phyloP scores from a whole-genome alignment of 2,113 vertebrate species.

The Monarcha castaneiventris region DNA sequence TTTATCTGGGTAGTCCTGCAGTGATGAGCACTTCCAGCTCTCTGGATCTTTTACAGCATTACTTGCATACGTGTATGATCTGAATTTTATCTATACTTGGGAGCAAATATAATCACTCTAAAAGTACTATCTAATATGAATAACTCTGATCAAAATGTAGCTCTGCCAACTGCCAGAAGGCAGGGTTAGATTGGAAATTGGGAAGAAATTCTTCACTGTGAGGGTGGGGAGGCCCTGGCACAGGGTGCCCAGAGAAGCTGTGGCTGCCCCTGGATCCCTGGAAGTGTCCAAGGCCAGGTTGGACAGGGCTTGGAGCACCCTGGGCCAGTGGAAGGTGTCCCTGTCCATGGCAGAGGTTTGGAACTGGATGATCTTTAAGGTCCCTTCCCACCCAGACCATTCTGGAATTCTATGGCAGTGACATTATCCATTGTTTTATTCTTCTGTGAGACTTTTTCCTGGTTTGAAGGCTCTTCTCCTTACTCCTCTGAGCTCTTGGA shows the following conservation, averaged over 20 bases:
- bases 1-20: background rate
- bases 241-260: rapidly evolving
- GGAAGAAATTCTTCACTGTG: rapidly evolving
- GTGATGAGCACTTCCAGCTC: background rate
- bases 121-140: background rate
- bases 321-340: background rate
- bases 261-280: background rate
- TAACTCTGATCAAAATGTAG: background rate
- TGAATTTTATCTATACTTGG: background rate
- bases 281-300: background rate
- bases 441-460: background rate
- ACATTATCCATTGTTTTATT: background rate
- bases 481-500: background rate
- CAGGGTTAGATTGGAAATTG: background rate
- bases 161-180: background rate
- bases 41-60: background rate
- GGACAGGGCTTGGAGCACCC: rapidly evolving
- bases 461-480: background rate
- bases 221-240: rapidly evolving
- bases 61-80: rapidly evolving
- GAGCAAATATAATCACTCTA: background rate
- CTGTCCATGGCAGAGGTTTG: background rate
- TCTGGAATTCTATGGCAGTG: background rate
- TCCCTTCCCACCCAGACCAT: background rate
- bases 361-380: background rate